Conservation (phyloP, 2,113 vertebrate species). For the Sus scrofa region T2T-Sscrofa CM000812.6:196754001-196754500, state of each 20-base stretch:
- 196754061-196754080: slow-evolving; percentile 42
- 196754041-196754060: slow-evolving; percentile 32
- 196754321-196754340: neutral
- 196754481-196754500: neutral
- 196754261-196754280: neutral
- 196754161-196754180: neutral
- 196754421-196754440: too few relatives aligned
- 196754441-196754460: neutral
- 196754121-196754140: neutral
- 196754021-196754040: slow-evolving; percentile 59
- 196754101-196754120: neutral
- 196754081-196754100: neutral
- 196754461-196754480: neutral
- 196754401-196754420: too few relatives aligned
- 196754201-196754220: neutral
- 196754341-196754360: neutral
- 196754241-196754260: neutral
- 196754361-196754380: too few relatives aligned
- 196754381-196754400: too few relatives aligned
- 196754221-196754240: neutral
- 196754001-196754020: neutral
- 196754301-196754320: neutral
- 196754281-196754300: neutral
- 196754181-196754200: neutral
- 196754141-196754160: neutral